Conservation (phyloP, 2,113 vertebrate genomes). For the Pluvialis apricaria region DNA sequence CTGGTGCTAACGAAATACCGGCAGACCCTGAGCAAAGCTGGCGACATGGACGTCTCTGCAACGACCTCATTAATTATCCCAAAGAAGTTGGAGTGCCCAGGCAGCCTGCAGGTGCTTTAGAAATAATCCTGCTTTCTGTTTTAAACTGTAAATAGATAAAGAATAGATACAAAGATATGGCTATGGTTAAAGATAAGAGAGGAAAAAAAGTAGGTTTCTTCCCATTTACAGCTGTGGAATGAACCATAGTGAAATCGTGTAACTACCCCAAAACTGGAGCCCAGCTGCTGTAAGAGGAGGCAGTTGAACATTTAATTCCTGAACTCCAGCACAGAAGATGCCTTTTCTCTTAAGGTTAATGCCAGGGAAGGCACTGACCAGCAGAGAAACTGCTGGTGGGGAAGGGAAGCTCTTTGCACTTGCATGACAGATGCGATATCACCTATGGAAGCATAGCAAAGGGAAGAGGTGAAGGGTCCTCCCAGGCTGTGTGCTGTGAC, state of each 20-base stretch:
- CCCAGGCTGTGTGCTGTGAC: neutral
- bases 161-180: neutral
- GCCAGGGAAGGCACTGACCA: neutral
- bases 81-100: neutral
- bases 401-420: neutral
- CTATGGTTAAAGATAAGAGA: neutral
- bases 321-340: neutral
- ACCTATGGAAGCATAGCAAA: fast-evolving
- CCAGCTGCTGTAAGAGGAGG: neutral
- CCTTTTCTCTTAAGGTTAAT: neutral
- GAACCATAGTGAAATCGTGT: neutral
- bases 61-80: neutral
- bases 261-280: neutral
- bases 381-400: neutral
- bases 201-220: neutral
- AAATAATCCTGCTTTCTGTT: neutral
- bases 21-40: neutral
- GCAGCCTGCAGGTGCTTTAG: neutral
- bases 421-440: fast-evolving
- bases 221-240: neutral
- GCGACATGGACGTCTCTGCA: fast-evolving
- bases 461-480: neutral
- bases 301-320: neutral
- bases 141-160: neutral
- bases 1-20: neutral